Base-by-base conservation (phyloP, 1,140 invertebrate species). In the Tetramorium alpestre region DNA sequence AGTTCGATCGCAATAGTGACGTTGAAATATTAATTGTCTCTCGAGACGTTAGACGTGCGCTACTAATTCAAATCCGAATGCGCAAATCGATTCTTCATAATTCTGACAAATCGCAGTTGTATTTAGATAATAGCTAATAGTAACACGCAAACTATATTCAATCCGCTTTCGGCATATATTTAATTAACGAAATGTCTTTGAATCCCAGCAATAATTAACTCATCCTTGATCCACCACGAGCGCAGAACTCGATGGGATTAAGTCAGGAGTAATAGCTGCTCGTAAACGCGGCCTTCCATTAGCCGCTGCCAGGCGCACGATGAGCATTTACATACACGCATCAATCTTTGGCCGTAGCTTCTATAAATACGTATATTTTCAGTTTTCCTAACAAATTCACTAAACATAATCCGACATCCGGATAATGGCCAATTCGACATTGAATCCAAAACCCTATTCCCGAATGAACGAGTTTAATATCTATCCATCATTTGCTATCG, bases 201-300 rank as follows among this genome's bases (percentile, higher is more conserved):
- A 18, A 18, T 11, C 18, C 3, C 18, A 10, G 25, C 22, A 18
- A 22, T 75, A 84, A 84, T 84, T 75, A 84, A 84, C 28, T 73
- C n/a, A 73, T 38, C 8, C 54, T 60, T 60, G 60, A 18, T 33
- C 28, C 49, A 56, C 58, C 54, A 58, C 67, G 25, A 33, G 67
- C 25, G 5, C 38, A 44, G 13, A 51, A 60, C 41, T 60, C 80
- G 80, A 73, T 75, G 10, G 54, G 69, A 84, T 84, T 73, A 60
- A 73, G 41, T 4, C 13, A 13, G 28, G n/a, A 84, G 47, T 75
- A 73, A 84, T 84, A 70, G 67, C 11, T 3, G 38, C 22, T 58
- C 22, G 41, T 73, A 82, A 73, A 44, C 54, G 25, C 49, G 38
- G 22, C 41, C 69, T 62, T 84, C 58, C 69, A 84, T 73, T 73